Base-by-base conservation (phyloP, 2,888 invertebrate genomes). In the Drosophila rellima region DNA sequence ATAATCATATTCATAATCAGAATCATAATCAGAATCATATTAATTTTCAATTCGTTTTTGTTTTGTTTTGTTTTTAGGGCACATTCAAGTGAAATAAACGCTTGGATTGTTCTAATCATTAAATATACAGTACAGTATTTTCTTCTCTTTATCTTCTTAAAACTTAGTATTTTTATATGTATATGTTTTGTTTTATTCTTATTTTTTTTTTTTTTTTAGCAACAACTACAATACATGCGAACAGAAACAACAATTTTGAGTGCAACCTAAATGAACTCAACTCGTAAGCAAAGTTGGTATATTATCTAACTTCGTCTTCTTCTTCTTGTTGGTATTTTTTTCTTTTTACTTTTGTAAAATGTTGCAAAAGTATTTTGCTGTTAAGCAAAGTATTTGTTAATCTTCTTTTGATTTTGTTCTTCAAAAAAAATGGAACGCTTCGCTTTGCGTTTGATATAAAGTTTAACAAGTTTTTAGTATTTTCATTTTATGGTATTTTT, bases 201-300 rank as follows among this genome's bases (percentile, higher is more conserved):
- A 33, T 59, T 26, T 47, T 17, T n/a, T 33, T 10, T 1, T 23
- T 33, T 37, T 31, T 54, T 56, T 47, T 64, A 61, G 64, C 77
- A 82, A 80, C 72, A 80, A 80, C 80, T 86, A 82, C 82, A 77
- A 67, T 61, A 73, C 51, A 62, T 68, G 57, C 66, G 61, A 79
- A 85, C 68, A 65, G 66, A 80, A 82, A 63, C 37, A 23, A 61
- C 26, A 62, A 31, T 45, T 64, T 64, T 8, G 56, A 57, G 67
- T 81, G 80, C 83, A 75, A 79, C 55, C 55, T 44, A 82, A 78
- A 66, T 47, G 62, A 67, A 80, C 42, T 70, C 60, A 86, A 51
- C 47, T 56, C 37, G 35, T 59, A 65, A 75, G 50, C 40, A 57
- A 55, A 45, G 17, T 54, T 44, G 26, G 26, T 26, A 23, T 54